Evolutionary conservation across 2,797 vertebrate genomes (phyloP).

Genomic region (Salmo trutta): DNA sequence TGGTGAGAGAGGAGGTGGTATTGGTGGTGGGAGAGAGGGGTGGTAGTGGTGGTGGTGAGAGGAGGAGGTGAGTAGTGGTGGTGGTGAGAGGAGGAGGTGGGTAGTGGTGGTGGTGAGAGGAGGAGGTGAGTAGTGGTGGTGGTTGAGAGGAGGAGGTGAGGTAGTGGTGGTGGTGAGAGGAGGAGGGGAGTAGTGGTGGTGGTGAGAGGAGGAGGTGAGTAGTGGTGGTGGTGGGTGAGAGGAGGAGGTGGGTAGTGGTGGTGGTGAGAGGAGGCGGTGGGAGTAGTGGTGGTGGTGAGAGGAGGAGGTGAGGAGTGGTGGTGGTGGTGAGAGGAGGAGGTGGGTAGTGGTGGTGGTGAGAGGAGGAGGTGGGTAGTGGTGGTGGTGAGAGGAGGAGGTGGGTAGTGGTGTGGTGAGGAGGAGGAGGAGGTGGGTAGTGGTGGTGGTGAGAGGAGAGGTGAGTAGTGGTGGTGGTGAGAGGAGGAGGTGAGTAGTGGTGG

Average conservation of each 20-base stretch:
- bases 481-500: too few relatives aligned
- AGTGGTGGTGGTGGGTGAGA: neutral
- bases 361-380: fast-evolving
- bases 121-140: constrained; percentile 14
- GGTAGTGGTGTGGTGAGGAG: fast-evolving
- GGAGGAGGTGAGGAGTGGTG: too few relatives aligned
- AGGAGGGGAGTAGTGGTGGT: fast-evolving
- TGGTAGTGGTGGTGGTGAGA: too few relatives aligned
- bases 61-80: too few relatives aligned
- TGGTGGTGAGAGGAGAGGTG: too few relatives aligned
- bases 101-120: neutral
- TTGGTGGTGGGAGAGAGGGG: too few relatives aligned
- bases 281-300: neutral
- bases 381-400: fast-evolving
- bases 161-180: neutral
- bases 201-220: too few relatives aligned
- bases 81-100: too few relatives aligned
- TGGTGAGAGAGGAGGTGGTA: too few relatives aligned
- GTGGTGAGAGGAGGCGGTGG: constrained; percentile 31
- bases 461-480: too few relatives aligned
- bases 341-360: too few relatives aligned
- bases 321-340: too few relatives aligned
- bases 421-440: fast-evolving
- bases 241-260: constrained; percentile 14
- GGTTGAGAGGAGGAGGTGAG: constrained; percentile 29